Percentiles rank a stretch among this genome's conserved stretches.
Evolutionary conservation across 2,113 vertebrate genomes (phyloP).

Genomic region (Tragulus kanchil): DNA sequence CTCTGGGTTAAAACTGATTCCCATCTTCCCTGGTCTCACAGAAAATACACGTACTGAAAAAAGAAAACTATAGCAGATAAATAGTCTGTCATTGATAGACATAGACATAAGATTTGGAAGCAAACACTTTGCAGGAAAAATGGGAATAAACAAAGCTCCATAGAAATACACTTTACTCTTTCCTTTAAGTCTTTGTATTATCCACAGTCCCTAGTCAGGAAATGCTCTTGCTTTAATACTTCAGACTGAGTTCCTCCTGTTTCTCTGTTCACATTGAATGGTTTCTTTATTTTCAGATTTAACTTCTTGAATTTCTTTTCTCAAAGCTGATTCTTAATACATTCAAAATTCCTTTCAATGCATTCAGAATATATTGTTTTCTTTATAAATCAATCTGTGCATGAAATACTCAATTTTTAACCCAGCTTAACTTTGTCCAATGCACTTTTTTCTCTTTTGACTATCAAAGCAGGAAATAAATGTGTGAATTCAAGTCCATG

Average conservation of each 20-base stretch:
- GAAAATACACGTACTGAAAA: not conserved
- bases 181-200: not conserved
- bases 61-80: not conserved
- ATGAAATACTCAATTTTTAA: conserved; percentile 79
- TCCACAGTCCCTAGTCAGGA: not conserved
- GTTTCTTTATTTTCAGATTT: conserved; percentile 23
- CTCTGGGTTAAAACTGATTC: not conserved
- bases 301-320: conserved; percentile 59
- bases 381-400: conserved; percentile 82
- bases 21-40: not conserved
- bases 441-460: conserved; percentile 7
- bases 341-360: conserved; percentile 72
- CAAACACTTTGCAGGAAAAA: not conserved
- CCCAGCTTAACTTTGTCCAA: conserved; percentile 71
- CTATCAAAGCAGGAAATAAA: conserved; percentile 31
- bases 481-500: conserved; percentile 52
- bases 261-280: conserved; percentile 3
- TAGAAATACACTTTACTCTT: not conserved
- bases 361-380: conserved; percentile 78
- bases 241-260: not conserved
- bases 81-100: not conserved
- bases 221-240: not conserved
- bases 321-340: conserved; percentile 77
- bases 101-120: not conserved
- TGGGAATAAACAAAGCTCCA: not conserved